Percentiles rank a stretch among this genome's conserved stretches.
These are phyloP conservation scores for Platysteira castanea DNA, from an alignment of 2,113 vertebrate species.

Conservation along the genomic window DNA sequence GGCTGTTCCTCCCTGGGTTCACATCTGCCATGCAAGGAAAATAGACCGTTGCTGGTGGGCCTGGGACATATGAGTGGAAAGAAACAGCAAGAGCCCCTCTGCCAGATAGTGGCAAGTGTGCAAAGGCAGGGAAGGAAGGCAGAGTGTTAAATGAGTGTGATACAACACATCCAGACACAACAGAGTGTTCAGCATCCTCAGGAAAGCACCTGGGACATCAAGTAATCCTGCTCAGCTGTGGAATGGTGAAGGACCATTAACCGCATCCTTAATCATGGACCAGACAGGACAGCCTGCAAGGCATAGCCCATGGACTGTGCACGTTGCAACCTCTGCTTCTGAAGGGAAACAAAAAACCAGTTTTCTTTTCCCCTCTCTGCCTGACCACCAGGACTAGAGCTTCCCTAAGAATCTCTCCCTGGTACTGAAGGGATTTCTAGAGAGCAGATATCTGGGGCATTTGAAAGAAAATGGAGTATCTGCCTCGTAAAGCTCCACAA, in stretches of 20 bases:
- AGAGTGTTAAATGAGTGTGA: neutral
- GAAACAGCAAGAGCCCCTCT: neutral
- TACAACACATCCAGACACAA: rapidly evolving
- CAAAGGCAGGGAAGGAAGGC: neutral
- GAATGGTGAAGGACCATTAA: neutral
- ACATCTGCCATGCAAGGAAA: neutral
- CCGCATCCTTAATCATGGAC: neutral
- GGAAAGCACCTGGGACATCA: rapidly evolving
- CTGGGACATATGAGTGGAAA: neutral
- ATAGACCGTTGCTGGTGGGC: rapidly evolving
- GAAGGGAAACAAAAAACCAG: neutral
- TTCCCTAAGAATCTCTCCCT: neutral
- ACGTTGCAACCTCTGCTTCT: rapidly evolving
- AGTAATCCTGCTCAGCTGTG: neutral
- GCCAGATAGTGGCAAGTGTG: neutral
- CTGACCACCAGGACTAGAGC: rapidly evolving
- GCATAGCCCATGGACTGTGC: neutral
- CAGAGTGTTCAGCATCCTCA: rapidly evolving
- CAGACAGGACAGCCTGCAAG: neutral
- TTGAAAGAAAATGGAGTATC: neutral
- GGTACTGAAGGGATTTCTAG: neutral
- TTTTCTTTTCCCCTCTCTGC: neutral
- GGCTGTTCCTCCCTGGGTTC: neutral
- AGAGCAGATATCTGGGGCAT: neutral
- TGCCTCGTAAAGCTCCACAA: rapidly evolving